Evolutionary conservation across 1,140 invertebrate genomes (phyloP).

Genomic region (Leptonema lineaticorne): DNA sequence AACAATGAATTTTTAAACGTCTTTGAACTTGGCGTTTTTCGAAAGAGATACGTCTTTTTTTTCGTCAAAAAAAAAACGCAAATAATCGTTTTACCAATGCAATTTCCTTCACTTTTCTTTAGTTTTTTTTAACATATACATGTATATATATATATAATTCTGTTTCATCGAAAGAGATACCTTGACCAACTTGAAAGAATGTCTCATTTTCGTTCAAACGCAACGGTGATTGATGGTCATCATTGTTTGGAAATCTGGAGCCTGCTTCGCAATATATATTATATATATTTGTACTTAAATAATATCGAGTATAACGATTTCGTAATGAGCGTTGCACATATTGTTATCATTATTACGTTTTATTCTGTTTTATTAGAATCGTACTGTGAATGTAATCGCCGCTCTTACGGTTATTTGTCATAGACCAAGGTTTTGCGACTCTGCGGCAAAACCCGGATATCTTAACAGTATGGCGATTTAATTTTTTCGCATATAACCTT

Average conservation of each 20-base stretch:
- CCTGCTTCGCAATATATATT: background rate
- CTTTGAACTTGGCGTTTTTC: background rate
- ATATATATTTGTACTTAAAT: background rate
- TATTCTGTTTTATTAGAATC: too few species aligned
- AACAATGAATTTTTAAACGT: background rate
- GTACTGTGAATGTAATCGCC: too few species aligned
- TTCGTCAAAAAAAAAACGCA: too few species aligned
- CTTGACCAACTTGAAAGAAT: background rate
- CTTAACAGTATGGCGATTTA: background rate
- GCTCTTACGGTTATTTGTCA: background rate
- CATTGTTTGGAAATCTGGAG: background rate
- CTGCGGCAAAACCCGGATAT: constrained; percentile 1
- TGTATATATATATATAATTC: background rate
- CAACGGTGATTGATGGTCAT: background rate
- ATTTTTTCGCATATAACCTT: background rate
- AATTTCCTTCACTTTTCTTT: too few species aligned
- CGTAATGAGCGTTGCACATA: background rate
- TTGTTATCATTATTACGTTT: background rate
- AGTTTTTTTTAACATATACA: too few species aligned
- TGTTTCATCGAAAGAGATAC: too few species aligned
- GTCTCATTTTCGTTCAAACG: background rate
- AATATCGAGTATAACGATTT: too few species aligned
- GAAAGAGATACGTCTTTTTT: background rate
- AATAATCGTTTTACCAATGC: too few species aligned
- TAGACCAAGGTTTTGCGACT: background rate